Conservation (phyloP, 1,140 invertebrate species). For the Anadara kagoshimensis region DNA sequence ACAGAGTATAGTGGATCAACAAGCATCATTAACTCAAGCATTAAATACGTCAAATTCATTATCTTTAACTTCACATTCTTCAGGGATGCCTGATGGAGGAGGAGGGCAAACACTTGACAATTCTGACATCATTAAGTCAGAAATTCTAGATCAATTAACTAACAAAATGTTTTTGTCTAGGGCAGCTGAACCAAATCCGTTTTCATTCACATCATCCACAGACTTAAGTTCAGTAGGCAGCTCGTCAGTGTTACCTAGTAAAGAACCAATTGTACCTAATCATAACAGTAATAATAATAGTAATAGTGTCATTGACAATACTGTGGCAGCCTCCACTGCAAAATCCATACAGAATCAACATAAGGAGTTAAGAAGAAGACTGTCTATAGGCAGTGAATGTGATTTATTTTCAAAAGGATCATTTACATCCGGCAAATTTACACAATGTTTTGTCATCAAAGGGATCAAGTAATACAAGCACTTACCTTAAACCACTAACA, state of each 20-base stretch:
- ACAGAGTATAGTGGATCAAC: neutral
- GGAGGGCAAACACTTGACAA: slow-evolving; percentile 4
- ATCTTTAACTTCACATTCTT: neutral
- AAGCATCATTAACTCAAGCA: neutral
- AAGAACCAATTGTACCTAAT: neutral
- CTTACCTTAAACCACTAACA: too few relatives aligned
- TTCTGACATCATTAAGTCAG: slow-evolving; percentile 10
- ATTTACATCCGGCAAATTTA: slow-evolving; percentile 8
- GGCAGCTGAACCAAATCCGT: slow-evolving; percentile 39
- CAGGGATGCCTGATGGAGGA: neutral
- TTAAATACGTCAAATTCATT: slow-evolving; percentile 6
- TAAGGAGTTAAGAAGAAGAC: slow-evolving; percentile 57
- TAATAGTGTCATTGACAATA: neutral
- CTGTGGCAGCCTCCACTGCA: neutral
- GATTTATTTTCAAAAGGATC: slow-evolving; percentile 5
- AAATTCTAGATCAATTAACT: neutral
- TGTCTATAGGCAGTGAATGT: slow-evolving; percentile 57
- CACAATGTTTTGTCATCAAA: slow-evolving; percentile 14
- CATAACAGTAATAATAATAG: slow-evolving; percentile 15
- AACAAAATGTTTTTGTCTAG: neutral
- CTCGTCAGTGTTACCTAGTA: neutral
- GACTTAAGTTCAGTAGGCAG: neutral
- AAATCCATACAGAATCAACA: slow-evolving; percentile 30
- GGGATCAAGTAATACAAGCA: slow-evolving; percentile 3
- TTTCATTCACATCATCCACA: slow-evolving; percentile 20